phyloP scores from a whole-genome alignment of 2,113 vertebrate genomes.

The Erythrolamprus reginae region DNA sequence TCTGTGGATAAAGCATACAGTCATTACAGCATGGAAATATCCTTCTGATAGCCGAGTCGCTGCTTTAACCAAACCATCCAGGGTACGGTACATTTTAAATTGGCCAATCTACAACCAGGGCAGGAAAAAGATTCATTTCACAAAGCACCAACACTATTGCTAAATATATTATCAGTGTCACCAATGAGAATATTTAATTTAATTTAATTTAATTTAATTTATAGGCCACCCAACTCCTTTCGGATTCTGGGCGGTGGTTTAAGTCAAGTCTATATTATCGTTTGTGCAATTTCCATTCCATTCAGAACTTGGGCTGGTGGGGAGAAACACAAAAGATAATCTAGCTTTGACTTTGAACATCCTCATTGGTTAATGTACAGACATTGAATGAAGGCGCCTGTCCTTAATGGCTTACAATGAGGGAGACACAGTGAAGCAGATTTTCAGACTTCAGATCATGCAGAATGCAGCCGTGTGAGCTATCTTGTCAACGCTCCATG shows the following conservation, averaged over 20 bases:
- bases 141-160: not conserved
- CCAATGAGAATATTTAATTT: not conserved
- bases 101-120: not conserved
- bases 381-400: not conserved
- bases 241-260: no score
- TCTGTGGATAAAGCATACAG: not conserved
- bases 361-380: not conserved
- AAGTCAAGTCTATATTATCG: not conserved
- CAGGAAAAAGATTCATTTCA: not conserved
- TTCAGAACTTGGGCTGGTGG: not conserved
- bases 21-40: not conserved
- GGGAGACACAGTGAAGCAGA: not conserved
- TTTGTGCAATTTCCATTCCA: not conserved
- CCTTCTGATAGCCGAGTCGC: not conserved
- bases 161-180: not conserved
- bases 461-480: no score
- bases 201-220: no score
- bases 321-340: not conserved
- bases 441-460: no score
- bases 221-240: no score
- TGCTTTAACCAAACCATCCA: not conserved
- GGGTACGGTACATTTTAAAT: not conserved
- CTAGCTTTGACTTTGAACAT: not conserved
- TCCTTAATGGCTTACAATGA: not conserved
- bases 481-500: no score